phyloP scores from a whole-genome alignment of 1,140 invertebrate species.

The Tetragnatha versicolor region DNA sequence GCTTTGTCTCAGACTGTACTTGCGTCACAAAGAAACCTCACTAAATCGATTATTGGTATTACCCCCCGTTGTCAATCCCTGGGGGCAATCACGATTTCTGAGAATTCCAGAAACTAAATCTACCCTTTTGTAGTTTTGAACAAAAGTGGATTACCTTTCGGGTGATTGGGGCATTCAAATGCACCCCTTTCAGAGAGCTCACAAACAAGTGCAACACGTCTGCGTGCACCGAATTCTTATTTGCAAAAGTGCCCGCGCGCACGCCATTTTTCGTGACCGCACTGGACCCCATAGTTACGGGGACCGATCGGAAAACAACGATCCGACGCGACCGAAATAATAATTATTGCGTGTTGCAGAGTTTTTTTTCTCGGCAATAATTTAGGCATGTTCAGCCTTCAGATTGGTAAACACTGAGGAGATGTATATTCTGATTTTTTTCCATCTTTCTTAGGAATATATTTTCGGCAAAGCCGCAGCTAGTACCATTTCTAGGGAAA shows the following conservation, averaged over 20 bases:
- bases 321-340: conserved; percentile 20
- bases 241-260: background rate
- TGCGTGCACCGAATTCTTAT: background rate
- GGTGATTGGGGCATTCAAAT: no score
- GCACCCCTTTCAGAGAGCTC: no score
- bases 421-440: background rate
- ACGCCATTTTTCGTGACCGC: conserved; percentile 24
- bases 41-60: no score
- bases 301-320: conserved; percentile 19
- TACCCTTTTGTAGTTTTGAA: no score
- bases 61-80: no score
- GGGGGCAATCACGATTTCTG: no score
- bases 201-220: background rate
- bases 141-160: no score
- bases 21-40: no score
- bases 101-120: no score
- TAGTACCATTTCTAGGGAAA: background rate
- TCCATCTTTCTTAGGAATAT: background rate
- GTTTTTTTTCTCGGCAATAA: background rate
- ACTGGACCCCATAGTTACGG: conserved; percentile 20
- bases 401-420: background rate
- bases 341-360: conserved; percentile 16
- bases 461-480: background rate
- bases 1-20: no score
- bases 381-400: background rate